Evolutionary conservation across 2,113 vertebrate species (phyloP).

Genomic region (Burhinus bistriatus): DNA sequence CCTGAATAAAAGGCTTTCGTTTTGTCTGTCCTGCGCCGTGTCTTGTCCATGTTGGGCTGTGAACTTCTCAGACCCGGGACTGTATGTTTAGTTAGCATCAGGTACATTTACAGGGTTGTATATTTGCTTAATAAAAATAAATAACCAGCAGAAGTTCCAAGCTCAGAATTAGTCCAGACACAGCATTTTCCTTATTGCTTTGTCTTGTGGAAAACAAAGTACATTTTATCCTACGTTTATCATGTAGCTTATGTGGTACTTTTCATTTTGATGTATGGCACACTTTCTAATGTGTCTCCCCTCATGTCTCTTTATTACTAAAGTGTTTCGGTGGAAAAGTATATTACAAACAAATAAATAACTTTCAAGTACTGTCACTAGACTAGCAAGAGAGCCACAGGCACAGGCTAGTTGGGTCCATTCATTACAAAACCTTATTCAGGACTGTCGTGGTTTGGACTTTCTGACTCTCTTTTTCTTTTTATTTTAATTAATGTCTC

Average conservation of each 20-base stretch:
- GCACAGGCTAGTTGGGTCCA: background rate
- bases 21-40: background rate
- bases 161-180: constrained; percentile 56
- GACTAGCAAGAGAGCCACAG: constrained; percentile 2
- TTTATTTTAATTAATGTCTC: constrained; percentile 22
- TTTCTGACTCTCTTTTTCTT: background rate
- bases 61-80: background rate
- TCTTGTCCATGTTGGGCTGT: background rate
- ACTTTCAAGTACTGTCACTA: constrained; percentile 55
- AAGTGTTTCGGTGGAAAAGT: constrained; percentile 58
- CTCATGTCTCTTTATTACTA: constrained; percentile 69
- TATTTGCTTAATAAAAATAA: constrained; percentile 69
- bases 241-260: constrained; percentile 63
- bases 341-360: constrained; percentile 68
- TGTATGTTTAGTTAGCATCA: constrained; percentile 36
- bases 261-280: constrained; percentile 69
- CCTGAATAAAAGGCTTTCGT: background rate
- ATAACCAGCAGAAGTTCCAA: constrained; percentile 48
- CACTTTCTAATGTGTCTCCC: constrained; percentile 56
- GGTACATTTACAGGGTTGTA: constrained; percentile 41
- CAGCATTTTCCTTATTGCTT: constrained; percentile 66
- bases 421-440: constrained; percentile 13
- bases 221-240: constrained; percentile 63
- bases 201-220: constrained; percentile 64
- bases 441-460: too few relatives aligned